Conservation (phyloP, 23 tunicate genomes). For the Trididemnum clinides region DNA sequence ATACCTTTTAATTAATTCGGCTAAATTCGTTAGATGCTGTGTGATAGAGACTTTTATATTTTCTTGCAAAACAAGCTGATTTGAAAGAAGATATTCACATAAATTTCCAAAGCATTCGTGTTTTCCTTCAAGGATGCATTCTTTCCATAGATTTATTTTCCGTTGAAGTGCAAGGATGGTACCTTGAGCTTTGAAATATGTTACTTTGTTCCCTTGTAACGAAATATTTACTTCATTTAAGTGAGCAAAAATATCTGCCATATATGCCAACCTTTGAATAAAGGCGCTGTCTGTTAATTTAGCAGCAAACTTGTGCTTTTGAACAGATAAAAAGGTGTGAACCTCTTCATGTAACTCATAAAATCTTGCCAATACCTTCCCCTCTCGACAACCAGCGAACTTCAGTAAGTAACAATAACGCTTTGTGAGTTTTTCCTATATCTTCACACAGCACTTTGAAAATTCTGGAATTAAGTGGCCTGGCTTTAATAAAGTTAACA, state of each 20-base stretch:
- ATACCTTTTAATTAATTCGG: slow-evolving; percentile 26
- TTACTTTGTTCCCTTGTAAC: slow-evolving; percentile 35
- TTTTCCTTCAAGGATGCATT: slow-evolving; percentile 31
- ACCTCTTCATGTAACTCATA: slow-evolving; percentile 29
- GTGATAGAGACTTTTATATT: slow-evolving; percentile 19
- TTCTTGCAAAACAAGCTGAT: slow-evolving; percentile 26
- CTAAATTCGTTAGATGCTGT: slow-evolving; percentile 25
- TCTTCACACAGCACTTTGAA: neutral
- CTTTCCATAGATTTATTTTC: slow-evolving; percentile 18
- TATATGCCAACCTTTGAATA: slow-evolving; percentile 27
- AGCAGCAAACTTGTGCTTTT: slow-evolving; percentile 33
- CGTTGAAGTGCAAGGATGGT: slow-evolving; percentile 28
- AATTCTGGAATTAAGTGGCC: slow-evolving; percentile 19
- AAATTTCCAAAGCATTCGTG: slow-evolving; percentile 29
- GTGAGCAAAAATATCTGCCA: slow-evolving; percentile 24
- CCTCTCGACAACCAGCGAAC: slow-evolving; percentile 36
- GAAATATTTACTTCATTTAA: slow-evolving; percentile 5
- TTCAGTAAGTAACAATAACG: slow-evolving; percentile 34
- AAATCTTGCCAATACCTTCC: slow-evolving; percentile 18
- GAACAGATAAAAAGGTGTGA: slow-evolving; percentile 26
- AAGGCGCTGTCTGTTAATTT: slow-evolving; percentile 30
- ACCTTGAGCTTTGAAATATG: slow-evolving; percentile 22
- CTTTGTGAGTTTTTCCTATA: neutral
- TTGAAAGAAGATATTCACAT: slow-evolving; percentile 24
- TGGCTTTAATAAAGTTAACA: slow-evolving; percentile 30